phyloP scores from a whole-genome alignment of 2,888 invertebrate species.

The Patella caerulea region DNA sequence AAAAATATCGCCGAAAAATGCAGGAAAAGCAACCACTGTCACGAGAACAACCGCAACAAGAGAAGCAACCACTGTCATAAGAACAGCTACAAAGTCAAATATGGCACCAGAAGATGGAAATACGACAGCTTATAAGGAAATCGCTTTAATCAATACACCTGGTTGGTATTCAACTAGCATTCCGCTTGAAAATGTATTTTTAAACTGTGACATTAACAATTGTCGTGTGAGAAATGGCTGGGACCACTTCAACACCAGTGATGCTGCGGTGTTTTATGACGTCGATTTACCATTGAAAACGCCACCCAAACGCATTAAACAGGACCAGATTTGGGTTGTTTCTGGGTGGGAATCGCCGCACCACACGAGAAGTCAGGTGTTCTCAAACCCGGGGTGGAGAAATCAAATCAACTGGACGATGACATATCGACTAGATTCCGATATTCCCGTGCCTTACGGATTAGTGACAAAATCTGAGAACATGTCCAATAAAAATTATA shows the following conservation, averaged over 20 bases:
- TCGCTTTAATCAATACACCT: too few relatives aligned
- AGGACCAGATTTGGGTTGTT: background rate
- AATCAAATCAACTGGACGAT: conserved; percentile 37
- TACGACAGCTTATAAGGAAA: too few relatives aligned
- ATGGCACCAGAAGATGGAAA: too few relatives aligned
- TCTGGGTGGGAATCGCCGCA: background rate
- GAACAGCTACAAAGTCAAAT: too few relatives aligned
- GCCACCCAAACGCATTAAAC: background rate
- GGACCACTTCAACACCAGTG: background rate
- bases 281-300: background rate
- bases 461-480: background rate
- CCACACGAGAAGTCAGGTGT: background rate
- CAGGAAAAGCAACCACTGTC: too few relatives aligned
- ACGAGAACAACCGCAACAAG: too few relatives aligned
- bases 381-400: background rate
- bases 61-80: too few relatives aligned
- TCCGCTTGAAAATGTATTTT: too few relatives aligned
- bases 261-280: background rate
- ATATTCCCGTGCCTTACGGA: conserved; percentile 33
- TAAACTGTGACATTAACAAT: too few relatives aligned
- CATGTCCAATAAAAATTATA: conserved; percentile 4
- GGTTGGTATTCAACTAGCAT: too few relatives aligned
- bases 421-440: conserved; percentile 41
- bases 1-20: too few relatives aligned
- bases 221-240: too few relatives aligned